These are phyloP conservation scores for Paramormyrops hopkinsi DNA, from an alignment of 2,797 vertebrate species.

Conservation along the genomic window DNA sequence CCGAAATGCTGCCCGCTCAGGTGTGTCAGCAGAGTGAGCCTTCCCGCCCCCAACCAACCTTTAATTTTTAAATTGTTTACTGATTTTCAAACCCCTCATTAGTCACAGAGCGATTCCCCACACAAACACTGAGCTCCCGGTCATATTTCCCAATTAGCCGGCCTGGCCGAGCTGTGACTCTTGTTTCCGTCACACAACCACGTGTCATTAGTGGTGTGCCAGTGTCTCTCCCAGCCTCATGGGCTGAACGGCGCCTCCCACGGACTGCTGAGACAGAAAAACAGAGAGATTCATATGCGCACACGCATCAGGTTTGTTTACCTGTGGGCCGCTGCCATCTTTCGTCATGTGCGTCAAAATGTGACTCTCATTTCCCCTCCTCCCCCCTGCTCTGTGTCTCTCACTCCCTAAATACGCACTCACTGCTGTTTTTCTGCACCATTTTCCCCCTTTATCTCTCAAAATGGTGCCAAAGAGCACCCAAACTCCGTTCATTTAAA, in stretches of 20 bases:
- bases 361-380: not conserved
- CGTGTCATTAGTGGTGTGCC: constrained; percentile 42
- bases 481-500: not conserved
- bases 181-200: constrained; percentile 47
- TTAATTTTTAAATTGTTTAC: constrained; percentile 48
- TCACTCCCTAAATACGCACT: not conserved
- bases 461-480: not conserved
- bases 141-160: constrained; percentile 67
- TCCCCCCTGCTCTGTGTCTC: not conserved
- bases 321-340: not conserved
- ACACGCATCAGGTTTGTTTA: not conserved
- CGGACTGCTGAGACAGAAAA: not conserved
- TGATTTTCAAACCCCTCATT: constrained; percentile 63
- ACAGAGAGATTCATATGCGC: not conserved
- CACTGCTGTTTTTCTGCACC: too few relatives aligned
- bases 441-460: not conserved
- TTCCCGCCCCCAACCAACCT: not conserved
- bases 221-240: not conserved
- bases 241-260: not conserved
- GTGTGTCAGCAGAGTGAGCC: not conserved
- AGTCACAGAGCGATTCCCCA: constrained; percentile 61
- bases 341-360: not conserved
- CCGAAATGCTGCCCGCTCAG: not conserved
- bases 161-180: constrained; percentile 57
- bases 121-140: constrained; percentile 57